Percentiles rank a stretch among this genome's conserved stretches.
Conservation (phyloP, 2,888 invertebrate genomes). For the Calliopum simillimum region DNA sequence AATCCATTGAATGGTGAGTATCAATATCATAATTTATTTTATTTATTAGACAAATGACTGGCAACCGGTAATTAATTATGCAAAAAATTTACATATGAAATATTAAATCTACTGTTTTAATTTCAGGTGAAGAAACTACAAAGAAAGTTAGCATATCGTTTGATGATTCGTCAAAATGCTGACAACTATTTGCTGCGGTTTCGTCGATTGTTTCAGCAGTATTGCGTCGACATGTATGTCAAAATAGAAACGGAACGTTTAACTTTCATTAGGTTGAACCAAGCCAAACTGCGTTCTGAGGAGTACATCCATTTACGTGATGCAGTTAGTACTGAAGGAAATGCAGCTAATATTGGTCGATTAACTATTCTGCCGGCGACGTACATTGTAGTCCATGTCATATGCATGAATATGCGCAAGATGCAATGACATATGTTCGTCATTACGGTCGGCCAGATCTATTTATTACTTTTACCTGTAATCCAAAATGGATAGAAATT, state of each 20-base stretch:
- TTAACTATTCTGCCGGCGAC: too few relatives aligned
- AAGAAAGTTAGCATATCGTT: conserved; percentile 33
- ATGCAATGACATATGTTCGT: conserved; percentile 32
- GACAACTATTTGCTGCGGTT: conserved; percentile 46
- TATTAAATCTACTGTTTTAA: too few relatives aligned
- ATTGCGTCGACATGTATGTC: conserved; percentile 22
- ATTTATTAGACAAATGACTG: conserved; percentile 1
- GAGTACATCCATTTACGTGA: conserved; percentile 26
- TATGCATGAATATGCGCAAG: conserved; percentile 37
- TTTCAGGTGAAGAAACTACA: conserved; percentile 26
- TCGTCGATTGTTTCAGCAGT: conserved; percentile 49
- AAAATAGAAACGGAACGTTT: conserved; percentile 31
- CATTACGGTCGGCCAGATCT: conserved; percentile 30
- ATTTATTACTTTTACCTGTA: conserved; percentile 35
- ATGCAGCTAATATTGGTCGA: conserved; percentile 18
- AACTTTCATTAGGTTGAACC: conserved; percentile 20
- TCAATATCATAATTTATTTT: conserved; percentile 11
- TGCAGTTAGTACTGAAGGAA: conserved; percentile 26
- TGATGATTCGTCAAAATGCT: conserved; percentile 27
- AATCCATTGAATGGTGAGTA: conserved; percentile 15
- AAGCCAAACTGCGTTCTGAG: conserved; percentile 22
- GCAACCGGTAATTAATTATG: too few relatives aligned
- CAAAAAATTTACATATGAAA: too few relatives aligned
- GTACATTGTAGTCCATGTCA: conserved; percentile 31
- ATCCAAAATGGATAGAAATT: conserved; percentile 38